A percentile compares a stretch with the other conserved stretches of the same genome.
These are phyloP conservation scores for Nymphalis urticae DNA, from an alignment of 2,888 invertebrate genomes.

Conservation along the genomic window DNA sequence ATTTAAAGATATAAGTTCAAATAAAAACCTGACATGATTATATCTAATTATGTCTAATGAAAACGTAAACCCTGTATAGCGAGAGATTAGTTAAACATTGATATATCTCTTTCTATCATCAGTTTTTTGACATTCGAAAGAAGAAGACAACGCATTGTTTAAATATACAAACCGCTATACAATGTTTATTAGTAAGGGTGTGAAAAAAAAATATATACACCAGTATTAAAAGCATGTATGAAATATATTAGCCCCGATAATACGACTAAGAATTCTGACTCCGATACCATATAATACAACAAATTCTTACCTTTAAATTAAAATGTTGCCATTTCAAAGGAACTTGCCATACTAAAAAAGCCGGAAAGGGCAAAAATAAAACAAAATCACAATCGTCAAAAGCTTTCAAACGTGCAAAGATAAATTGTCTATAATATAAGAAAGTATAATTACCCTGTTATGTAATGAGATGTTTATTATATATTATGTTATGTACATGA, in stretches of 20 bases:
- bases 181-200: neutral
- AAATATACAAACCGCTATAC: too few species aligned
- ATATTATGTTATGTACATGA: neutral
- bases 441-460: constrained; percentile 9
- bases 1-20: too few species aligned
- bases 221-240: constrained; percentile 67
- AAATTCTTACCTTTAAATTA: constrained; percentile 60
- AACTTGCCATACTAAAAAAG: constrained; percentile 57
- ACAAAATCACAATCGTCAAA: constrained; percentile 81
- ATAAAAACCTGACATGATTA: too few species aligned
- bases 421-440: constrained; percentile 6
- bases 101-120: too few species aligned
- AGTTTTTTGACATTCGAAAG: too few species aligned
- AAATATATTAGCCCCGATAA: constrained; percentile 49
- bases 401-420: constrained; percentile 80
- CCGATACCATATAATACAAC: constrained; percentile 27
- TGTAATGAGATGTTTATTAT: constrained; percentile 16
- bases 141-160: too few species aligned
- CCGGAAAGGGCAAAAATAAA: constrained; percentile 65
- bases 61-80: too few species aligned
- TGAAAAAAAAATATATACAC: constrained; percentile 19
- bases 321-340: constrained; percentile 55
- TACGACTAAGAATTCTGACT: constrained; percentile 13
- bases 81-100: too few species aligned
- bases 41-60: too few species aligned